A percentile compares a stretch with the other conserved stretches of the same genome.
These are phyloP conservation scores for Calyptomena viridis DNA, from an alignment of 2,113 vertebrate species.

Conservation along the genomic window DNA sequence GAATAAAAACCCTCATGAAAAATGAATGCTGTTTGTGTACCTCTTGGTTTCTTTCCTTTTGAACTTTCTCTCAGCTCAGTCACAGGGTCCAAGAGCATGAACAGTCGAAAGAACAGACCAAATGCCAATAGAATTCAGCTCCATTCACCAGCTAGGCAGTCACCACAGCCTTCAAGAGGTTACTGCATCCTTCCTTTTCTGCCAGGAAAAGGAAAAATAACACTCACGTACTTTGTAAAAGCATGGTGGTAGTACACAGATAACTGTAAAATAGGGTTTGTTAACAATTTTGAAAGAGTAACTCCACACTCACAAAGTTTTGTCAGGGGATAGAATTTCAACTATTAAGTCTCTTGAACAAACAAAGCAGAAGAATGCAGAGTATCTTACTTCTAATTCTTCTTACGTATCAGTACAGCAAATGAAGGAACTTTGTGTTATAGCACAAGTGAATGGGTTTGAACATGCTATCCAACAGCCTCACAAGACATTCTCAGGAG, in stretches of 20 bases:
- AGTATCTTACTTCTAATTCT: neutral
- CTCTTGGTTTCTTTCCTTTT: slow-evolving; percentile 5
- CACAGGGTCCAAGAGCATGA: neutral
- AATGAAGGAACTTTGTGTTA: neutral
- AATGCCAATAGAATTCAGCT: neutral
- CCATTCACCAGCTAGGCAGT: neutral
- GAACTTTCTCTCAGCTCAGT: neutral
- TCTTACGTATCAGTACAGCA: neutral
- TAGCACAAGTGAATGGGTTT: neutral
- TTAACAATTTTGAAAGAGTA: neutral
- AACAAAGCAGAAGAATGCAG: neutral
- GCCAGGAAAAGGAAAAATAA: neutral
- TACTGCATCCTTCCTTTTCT: neutral
- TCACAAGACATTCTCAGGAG: neutral
- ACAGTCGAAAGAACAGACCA: neutral
- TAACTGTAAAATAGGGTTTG: neutral
- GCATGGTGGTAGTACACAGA: neutral
- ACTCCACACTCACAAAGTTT: neutral
- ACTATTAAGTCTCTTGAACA: neutral
- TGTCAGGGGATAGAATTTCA: neutral
- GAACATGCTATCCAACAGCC: neutral
- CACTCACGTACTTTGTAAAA: neutral
- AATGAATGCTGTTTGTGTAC: slow-evolving; percentile 17
- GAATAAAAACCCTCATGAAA: slow-evolving; percentile 40
- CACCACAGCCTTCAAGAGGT: neutral